Conservation (phyloP, 2,888 invertebrate genomes). For the Charanyca ferruginea region DNA sequence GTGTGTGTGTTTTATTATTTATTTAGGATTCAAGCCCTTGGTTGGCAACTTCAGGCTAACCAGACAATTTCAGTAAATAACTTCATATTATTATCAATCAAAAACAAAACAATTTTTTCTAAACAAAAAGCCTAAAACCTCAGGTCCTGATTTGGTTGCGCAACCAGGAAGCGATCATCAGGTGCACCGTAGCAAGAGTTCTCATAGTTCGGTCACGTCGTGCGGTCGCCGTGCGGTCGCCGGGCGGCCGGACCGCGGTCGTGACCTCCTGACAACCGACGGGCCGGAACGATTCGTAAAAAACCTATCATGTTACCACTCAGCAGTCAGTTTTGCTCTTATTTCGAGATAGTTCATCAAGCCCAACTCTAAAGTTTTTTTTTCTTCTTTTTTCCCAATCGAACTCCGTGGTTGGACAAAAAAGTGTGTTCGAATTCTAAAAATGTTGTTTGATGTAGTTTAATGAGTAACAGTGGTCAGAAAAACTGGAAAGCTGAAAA, state of each 20-base stretch:
- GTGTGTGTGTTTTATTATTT: no score
- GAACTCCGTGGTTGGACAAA: constrained; percentile 52
- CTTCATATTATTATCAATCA: constrained; percentile 5
- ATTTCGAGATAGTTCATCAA: constrained; percentile 80
- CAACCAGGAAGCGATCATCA: constrained; percentile 77
- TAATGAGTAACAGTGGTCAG: constrained; percentile 52
- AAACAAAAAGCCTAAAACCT: constrained; percentile 31
- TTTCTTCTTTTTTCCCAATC: constrained; percentile 61
- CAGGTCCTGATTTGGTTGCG: constrained; percentile 52
- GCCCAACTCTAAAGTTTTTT: constrained; percentile 56
- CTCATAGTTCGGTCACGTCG: constrained; percentile 82
- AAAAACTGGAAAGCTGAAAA: constrained; percentile 51
- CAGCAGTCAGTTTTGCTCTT: constrained; percentile 75
- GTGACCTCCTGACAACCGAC: constrained; percentile 77
- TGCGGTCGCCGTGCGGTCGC: constrained; percentile 68
- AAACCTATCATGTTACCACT: constrained; percentile 83
- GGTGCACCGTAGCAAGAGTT: constrained; percentile 71
- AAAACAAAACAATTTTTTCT: constrained; percentile 6
- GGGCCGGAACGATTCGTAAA: constrained; percentile 79
- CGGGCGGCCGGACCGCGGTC: constrained; percentile 69
- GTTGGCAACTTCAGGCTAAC: not conserved
- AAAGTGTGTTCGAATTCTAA: constrained; percentile 58
- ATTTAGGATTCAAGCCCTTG: no score
- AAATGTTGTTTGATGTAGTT: constrained; percentile 55
- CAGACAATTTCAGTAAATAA: constrained; percentile 10